Evolutionary conservation across 1,140 invertebrate species (phyloP).

Genomic region (Brevipalpus yothersi): DNA sequence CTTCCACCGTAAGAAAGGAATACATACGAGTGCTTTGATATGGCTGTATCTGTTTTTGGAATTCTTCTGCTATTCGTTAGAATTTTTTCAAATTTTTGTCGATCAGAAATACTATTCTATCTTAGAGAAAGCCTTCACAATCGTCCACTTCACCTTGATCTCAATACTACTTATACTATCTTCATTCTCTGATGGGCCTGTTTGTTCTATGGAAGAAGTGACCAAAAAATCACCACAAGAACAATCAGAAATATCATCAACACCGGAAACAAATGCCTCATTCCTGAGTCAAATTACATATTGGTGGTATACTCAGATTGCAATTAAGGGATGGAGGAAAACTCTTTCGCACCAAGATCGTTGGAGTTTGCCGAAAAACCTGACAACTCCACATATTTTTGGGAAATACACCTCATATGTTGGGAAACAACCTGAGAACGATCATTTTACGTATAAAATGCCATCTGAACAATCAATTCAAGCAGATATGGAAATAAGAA

Average conservation of each 20-base stretch:
- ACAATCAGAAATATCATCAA: background rate
- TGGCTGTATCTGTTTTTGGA: background rate
- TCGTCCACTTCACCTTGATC: background rate
- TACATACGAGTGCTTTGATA: background rate
- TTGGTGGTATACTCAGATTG: constrained; percentile 55
- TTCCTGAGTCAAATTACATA: constrained; percentile 68
- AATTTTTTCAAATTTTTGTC: background rate
- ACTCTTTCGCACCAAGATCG: constrained; percentile 4
- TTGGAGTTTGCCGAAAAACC: constrained; percentile 21
- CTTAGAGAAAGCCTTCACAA: background rate
- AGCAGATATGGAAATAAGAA: background rate
- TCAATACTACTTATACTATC: background rate
- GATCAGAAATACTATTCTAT: constrained; percentile 16
- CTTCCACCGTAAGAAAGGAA: background rate
- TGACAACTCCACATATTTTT: constrained; percentile 31
- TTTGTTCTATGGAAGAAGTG: background rate
- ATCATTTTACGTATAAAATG: background rate
- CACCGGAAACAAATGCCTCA: constrained; percentile 52
- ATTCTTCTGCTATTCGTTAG: background rate
- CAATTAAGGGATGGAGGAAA: constrained; percentile 1
- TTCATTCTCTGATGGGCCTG: background rate
- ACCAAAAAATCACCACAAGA: background rate
- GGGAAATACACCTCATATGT: background rate
- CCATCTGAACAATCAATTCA: background rate
- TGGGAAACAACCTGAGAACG: background rate